A percentile compares a stretch with the other conserved stretches of the same genome.
These are phyloP conservation scores for Cylloceria caligata DNA, from an alignment of 2,888 invertebrate genomes.

Conservation along the genomic window DNA sequence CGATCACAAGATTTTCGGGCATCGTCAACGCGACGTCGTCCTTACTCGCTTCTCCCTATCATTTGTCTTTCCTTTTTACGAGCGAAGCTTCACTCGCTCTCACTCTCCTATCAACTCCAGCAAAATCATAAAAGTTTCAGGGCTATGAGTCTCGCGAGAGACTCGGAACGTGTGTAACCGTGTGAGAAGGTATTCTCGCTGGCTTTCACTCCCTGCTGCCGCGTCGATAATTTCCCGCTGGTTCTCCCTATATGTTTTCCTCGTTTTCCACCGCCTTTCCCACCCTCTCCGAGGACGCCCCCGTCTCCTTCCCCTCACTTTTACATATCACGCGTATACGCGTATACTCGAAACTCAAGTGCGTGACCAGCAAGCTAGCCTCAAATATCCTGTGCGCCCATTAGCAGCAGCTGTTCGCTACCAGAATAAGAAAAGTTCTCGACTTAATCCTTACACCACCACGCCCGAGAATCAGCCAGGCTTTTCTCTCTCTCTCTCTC, in stretches of 20 bases:
- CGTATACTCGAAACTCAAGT: slow-evolving; percentile 32
- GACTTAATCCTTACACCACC: slow-evolving; percentile 70
- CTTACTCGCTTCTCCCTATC: slow-evolving; percentile 11
- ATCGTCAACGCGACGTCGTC: not conserved
- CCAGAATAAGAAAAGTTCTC: slow-evolving; percentile 76
- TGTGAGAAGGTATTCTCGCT: not conserved
- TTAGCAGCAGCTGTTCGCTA: slow-evolving; percentile 74
- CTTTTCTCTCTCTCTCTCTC: not conserved
- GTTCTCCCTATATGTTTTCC: slow-evolving; percentile 11
- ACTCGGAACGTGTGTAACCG: slow-evolving; percentile 28
- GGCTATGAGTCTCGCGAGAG: slow-evolving; percentile 68
- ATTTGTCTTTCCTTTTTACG: slow-evolving; percentile 20
- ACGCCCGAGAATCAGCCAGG: slow-evolving; percentile 26
- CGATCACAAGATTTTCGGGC: not conserved
- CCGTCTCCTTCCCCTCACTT: not conserved
- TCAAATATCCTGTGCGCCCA: slow-evolving; percentile 63
- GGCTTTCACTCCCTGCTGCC: slow-evolving; percentile 10
- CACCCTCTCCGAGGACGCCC: not conserved
- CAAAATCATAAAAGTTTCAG: slow-evolving; percentile 79
- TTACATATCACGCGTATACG: slow-evolving; percentile 11
- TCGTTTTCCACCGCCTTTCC: slow-evolving; percentile 7
- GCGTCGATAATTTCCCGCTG: slow-evolving; percentile 43
- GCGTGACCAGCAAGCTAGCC: slow-evolving; percentile 48
- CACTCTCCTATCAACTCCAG: slow-evolving; percentile 66
- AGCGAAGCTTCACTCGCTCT: not conserved